phyloP scores from a whole-genome alignment of 2,888 invertebrate species.

The Ichneumon xanthorius region DNA sequence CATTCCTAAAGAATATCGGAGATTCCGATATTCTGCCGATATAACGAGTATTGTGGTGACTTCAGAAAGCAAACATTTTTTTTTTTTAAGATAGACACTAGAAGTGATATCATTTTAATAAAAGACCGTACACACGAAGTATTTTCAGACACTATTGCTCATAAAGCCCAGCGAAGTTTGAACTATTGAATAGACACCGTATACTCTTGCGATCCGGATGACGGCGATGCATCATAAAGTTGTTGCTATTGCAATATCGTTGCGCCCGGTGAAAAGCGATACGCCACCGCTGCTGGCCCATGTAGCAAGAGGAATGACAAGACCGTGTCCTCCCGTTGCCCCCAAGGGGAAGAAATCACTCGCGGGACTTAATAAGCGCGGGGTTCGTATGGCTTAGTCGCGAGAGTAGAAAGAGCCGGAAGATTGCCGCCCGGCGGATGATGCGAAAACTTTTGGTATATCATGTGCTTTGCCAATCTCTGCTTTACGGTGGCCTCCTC shows the following conservation, averaged over 20 bases:
- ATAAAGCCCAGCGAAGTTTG: background rate
- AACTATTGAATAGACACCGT: background rate
- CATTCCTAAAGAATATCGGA: background rate
- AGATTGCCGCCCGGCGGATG: slow-evolving; percentile 81
- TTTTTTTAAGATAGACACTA: background rate
- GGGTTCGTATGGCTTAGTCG: slow-evolving; percentile 72
- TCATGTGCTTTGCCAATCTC: slow-evolving; percentile 83
- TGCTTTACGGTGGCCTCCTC: slow-evolving; percentile 76
- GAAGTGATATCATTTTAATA: background rate
- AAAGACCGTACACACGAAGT: background rate
- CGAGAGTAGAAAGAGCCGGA: slow-evolving; percentile 75
- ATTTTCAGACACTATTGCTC: background rate
- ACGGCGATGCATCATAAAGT: background rate
- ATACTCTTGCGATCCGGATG: background rate
- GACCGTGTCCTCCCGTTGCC: slow-evolving; percentile 39
- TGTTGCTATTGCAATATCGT: slow-evolving; percentile 4
- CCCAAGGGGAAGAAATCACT: slow-evolving; percentile 79
- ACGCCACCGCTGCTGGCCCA: background rate
- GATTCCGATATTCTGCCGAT: too few relatives aligned
- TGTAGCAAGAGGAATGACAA: slow-evolving; percentile 48
- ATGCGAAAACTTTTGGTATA: slow-evolving; percentile 84
- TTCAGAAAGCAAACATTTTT: background rate
- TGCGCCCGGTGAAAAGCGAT: slow-evolving; percentile 11
- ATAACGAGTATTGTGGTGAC: background rate
- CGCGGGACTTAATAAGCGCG: slow-evolving; percentile 83